Conservation (phyloP, 2,113 vertebrate species). For the Hemichromis elongatus region DNA sequence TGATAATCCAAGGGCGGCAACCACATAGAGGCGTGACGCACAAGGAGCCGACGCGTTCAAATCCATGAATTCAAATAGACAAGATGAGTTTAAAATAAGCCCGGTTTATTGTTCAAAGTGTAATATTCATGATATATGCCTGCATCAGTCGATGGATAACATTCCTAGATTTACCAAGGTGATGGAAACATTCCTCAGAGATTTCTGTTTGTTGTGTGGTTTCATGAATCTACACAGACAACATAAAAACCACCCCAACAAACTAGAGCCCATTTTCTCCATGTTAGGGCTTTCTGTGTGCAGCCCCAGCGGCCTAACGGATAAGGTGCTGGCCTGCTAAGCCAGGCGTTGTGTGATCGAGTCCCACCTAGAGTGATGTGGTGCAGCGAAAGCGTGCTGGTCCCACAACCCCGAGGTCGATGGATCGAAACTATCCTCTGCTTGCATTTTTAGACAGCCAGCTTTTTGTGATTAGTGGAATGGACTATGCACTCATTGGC, state of each 20-base stretch:
- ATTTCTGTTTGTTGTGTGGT: too few relatives aligned
- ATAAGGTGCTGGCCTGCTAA: constrained; percentile 78
- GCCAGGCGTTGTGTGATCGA: constrained; percentile 60
- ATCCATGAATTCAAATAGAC: too few relatives aligned
- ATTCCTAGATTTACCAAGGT: too few relatives aligned
- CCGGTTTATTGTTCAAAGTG: too few relatives aligned
- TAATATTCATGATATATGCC: too few relatives aligned
- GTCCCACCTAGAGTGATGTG: constrained; percentile 63
- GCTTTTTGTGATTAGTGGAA: not conserved
- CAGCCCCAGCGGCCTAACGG: constrained; percentile 78
- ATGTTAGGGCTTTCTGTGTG: too few relatives aligned
- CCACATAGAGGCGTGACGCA: fast-evolving
- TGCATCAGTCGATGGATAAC: too few relatives aligned
- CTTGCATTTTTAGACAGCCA: fast-evolving
- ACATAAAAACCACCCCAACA: too few relatives aligned
- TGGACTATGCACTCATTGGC: not conserved
- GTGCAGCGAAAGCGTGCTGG: constrained; percentile 75
- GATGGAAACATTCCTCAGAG: too few relatives aligned
- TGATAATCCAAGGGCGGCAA: not conserved
- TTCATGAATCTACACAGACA: too few relatives aligned
- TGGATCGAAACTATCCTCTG: constrained; percentile 78
- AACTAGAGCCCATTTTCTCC: too few relatives aligned
- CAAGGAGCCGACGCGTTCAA: fast-evolving
- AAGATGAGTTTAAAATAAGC: too few relatives aligned
- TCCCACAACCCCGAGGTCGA: constrained; percentile 77